Base-by-base conservation (phyloP, 2,888 invertebrate genomes). In the Watsonalla cultraria region DNA sequence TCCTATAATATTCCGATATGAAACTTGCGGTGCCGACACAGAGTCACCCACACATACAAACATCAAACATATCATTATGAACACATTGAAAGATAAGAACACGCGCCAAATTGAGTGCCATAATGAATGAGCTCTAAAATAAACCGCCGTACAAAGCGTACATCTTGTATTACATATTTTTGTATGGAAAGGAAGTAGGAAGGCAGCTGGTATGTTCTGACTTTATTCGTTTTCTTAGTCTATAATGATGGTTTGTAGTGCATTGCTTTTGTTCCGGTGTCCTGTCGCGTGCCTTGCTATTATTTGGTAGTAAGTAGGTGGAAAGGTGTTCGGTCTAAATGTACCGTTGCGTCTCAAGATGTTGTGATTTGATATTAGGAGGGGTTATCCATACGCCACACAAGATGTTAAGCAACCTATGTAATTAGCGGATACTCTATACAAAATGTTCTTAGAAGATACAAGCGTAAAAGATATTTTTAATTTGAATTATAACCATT, bases 201-300 rank as follows among this genome's bases (percentile, higher is more conserved):
- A 84, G 86, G 85, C 89, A 89, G 90, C 90, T 89, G 90, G 42
- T 11, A 11, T 11, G 42, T 11, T 42, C 64, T 77, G 78, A 80
- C 82, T 85, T 85, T 82, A 82, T 86, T 82, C 82, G 82, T 86
- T 82, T 82, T 82, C 82, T 81, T 81, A 72, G 69, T 74, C 61
- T 64, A 80, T 89, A 89, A 90, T 90, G 88, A 89, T 88, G 88
- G 88, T 82, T 82, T 84, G 82, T 80, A 86, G 84, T 86, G 83
- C 86, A 85, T 71, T 73, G 76, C 76, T 67, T 84, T 89, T 89
- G 88, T 89, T 74, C 75, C 72, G 71, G 71, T 83, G 79, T 84
- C 82, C 80, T 84, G 90, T 87, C 90, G 90, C 90, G 90, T 89
- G 89, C 85, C 83, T 72, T 65, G 62, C 63, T 74, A 74, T 80